A percentile compares a stretch with the other conserved stretches of the same genome.
phyloP scores from a whole-genome alignment of 2,797 vertebrate genomes.

The Galaxias olidus region DNA sequence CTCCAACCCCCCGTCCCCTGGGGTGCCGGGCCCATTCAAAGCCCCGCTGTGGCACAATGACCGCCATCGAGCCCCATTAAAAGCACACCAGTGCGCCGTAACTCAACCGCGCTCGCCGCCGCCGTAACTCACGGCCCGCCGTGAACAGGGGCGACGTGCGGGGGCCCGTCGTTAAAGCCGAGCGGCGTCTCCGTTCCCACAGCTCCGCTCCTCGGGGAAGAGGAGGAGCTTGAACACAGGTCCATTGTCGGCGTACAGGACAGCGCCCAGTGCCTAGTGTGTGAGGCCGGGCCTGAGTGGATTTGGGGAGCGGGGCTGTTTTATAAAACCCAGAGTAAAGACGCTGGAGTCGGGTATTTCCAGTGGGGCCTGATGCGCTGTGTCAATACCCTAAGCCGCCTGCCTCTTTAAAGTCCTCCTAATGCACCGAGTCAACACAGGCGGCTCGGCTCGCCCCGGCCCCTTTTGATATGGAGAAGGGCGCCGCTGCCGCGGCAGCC shows the following conservation, averaged over 20 bases:
- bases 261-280: no score
- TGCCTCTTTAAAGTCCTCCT: constrained; percentile 23
- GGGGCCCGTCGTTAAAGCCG: not conserved
- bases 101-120: not conserved
- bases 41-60: constrained; percentile 16
- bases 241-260: no score
- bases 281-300: not conserved
- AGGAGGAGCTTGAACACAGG: no score
- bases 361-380: constrained; percentile 7
- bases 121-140: not conserved
- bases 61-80: constrained; percentile 28
- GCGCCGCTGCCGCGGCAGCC: constrained; percentile 3
- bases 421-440: constrained; percentile 36
- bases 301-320: not conserved
- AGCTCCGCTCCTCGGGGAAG: not conserved
- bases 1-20: no score
- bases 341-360: constrained; percentile 18
- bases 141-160: not conserved
- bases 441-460: constrained; percentile 21
- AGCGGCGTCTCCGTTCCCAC: not conserved
- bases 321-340: constrained; percentile 25
- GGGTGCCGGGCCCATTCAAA: constrained; percentile 12
- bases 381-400: constrained; percentile 7
- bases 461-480: constrained; percentile 33
- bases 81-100: constrained; percentile 1